Percentiles rank a stretch among this genome's conserved stretches.
Evolutionary conservation across 2,888 invertebrate genomes (phyloP).

Genomic region (Luperina testacea): DNA sequence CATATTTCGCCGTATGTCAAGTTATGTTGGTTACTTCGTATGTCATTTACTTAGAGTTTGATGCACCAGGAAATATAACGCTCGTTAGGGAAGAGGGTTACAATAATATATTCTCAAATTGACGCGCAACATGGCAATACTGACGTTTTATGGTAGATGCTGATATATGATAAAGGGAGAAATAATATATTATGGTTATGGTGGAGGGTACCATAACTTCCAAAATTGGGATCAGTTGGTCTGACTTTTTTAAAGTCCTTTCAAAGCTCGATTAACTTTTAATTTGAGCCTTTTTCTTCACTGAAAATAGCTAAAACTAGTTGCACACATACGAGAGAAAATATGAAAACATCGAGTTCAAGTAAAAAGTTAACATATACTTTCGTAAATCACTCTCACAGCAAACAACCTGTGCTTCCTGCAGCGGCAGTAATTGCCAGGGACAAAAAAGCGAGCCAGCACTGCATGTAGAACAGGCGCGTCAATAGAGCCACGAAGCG

Average conservation of each 20-base stretch:
- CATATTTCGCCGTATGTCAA: not conserved
- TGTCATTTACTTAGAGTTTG: slow-evolving; percentile 34
- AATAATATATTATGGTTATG: slow-evolving; percentile 4
- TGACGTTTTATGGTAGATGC: slow-evolving; percentile 45
- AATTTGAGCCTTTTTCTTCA: not conserved
- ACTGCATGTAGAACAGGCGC: too few species aligned
- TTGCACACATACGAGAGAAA: too few species aligned
- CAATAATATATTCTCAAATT: slow-evolving; percentile 42
- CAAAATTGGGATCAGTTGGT: not conserved
- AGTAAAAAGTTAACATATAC: too few species aligned
- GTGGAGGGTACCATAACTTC: not conserved
- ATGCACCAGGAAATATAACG: slow-evolving; percentile 29
- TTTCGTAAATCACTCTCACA: too few species aligned
- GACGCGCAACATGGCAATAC: slow-evolving; percentile 26
- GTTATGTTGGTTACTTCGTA: not conserved
- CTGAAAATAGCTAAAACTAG: too few species aligned
- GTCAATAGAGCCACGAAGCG: too few species aligned
- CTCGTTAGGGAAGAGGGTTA: slow-evolving; percentile 48
- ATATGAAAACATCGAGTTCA: too few species aligned
- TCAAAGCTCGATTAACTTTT: not conserved
- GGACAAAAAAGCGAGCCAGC: too few species aligned
- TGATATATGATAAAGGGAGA: slow-evolving; percentile 22
- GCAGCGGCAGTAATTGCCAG: too few species aligned
- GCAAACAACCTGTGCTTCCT: too few species aligned
- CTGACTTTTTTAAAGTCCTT: not conserved